These are phyloP conservation scores for Mystacides longicornis DNA, from an alignment of 2,888 invertebrate species.

Conservation along the genomic window DNA sequence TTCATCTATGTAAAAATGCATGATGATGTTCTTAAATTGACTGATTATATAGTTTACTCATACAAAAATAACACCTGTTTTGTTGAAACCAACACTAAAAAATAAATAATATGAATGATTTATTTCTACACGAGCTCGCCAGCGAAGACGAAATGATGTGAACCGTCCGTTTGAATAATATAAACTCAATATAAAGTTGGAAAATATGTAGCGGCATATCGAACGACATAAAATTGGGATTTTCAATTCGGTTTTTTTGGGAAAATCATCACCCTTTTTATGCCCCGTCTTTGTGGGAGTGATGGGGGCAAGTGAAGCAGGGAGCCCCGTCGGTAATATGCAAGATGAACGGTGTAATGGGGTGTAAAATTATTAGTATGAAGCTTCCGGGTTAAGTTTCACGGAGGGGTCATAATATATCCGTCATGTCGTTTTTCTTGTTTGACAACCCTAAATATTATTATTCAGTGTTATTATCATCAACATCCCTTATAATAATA, in stretches of 20 bases:
- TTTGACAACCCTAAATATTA: constrained; percentile 20
- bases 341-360: constrained; percentile 27
- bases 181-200: constrained; percentile 24
- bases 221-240: constrained; percentile 26
- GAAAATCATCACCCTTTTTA: constrained; percentile 27
- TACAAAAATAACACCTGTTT: too few species aligned
- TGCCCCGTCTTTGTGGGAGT: constrained; percentile 12
- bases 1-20: too few species aligned
- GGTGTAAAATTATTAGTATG: constrained; percentile 27
- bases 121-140: too few species aligned
- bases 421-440: constrained; percentile 17
- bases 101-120: too few species aligned
- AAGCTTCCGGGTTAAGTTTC: constrained; percentile 25
- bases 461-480: neutral
- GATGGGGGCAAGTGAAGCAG: constrained; percentile 6
- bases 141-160: too few species aligned
- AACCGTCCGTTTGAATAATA: neutral
- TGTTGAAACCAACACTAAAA: too few species aligned
- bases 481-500: constrained; percentile 9
- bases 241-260: constrained; percentile 27
- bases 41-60: too few species aligned
- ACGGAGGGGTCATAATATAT: constrained; percentile 12
- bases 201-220: constrained; percentile 27
- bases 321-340: constrained; percentile 23
- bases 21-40: too few species aligned